A percentile compares a stretch with the other conserved stretches of the same genome.
Evolutionary conservation across 2,888 invertebrate species (phyloP).

Genomic region (Meiosimyza platycephala): DNA sequence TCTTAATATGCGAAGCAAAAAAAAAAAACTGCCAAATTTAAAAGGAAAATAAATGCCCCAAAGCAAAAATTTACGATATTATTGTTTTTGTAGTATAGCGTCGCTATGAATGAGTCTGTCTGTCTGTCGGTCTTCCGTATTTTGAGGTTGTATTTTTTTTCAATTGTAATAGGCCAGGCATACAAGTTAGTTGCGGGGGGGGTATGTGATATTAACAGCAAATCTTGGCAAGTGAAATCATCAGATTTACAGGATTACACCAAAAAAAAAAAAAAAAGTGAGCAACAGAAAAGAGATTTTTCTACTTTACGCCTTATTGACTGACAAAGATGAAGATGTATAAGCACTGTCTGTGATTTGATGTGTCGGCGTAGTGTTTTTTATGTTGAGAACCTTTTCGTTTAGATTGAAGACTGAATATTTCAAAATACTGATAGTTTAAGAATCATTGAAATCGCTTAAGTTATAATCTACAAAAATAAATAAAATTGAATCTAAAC

Average conservation of each 20-base stretch:
- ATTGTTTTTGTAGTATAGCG: slow-evolving; percentile 25
- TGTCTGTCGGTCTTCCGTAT: too few species aligned
- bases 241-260: slow-evolving; percentile 15
- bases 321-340: too few species aligned
- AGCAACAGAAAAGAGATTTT: neutral
- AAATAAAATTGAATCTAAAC: neutral
- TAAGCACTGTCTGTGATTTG: slow-evolving; percentile 1
- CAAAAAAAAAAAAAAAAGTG: neutral
- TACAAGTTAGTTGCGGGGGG: too few species aligned
- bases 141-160: too few species aligned
- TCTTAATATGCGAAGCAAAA: neutral
- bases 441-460: too few species aligned
- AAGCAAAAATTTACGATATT: slow-evolving; percentile 17
- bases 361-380: slow-evolving; percentile 32
- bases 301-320: slow-evolving; percentile 7
- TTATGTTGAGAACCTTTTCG: neutral
- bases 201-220: too few species aligned
- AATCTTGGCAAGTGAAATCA: too few species aligned
- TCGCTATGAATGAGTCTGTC: too few species aligned
- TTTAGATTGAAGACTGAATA: too few species aligned
- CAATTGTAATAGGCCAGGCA: too few species aligned
- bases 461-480: neutral
- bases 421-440: too few species aligned
- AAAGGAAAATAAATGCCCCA: slow-evolving; percentile 8
- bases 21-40: too few species aligned